Evolutionary conservation across 2,113 vertebrate genomes (phyloP).

Genomic region (Trematomus loennbergii): DNA sequence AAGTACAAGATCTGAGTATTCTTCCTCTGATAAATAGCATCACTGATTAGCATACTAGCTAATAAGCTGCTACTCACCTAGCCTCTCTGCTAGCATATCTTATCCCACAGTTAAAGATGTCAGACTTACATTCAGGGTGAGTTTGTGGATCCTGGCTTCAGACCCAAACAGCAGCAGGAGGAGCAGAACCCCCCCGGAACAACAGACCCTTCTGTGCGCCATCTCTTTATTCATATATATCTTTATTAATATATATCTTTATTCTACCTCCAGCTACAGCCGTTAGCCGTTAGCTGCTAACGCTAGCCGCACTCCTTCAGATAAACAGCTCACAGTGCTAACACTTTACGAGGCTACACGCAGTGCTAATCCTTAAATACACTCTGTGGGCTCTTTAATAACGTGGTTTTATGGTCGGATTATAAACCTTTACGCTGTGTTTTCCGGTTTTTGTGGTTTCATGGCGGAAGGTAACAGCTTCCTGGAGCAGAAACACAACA

Average conservation of each 20-base stretch:
- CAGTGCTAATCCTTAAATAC: neutral
- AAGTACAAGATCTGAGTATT: no score
- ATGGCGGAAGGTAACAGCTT: slow-evolving; percentile 57
- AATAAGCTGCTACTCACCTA: neutral
- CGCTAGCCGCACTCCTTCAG: slow-evolving; percentile 33
- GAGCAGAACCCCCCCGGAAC: slow-evolving; percentile 42
- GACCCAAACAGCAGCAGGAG: slow-evolving; percentile 50
- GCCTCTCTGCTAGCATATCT: neutral
- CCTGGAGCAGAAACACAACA: slow-evolving; percentile 58
- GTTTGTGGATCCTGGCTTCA: slow-evolving; percentile 80
- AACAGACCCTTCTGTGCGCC: slow-evolving; percentile 25
- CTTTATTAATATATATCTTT: no score
- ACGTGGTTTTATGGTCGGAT: neutral
- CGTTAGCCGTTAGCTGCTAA: slow-evolving; percentile 33
- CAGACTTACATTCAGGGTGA: slow-evolving; percentile 75
- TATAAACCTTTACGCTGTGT: neutral
- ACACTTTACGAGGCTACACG: neutral
- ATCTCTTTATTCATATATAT: no score
- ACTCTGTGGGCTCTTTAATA: neutral
- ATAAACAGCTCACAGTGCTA: slow-evolving; percentile 7
- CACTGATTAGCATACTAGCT: no score
- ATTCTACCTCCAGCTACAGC: neutral
- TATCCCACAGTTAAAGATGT: rapidly evolving
- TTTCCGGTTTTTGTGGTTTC: slow-evolving; percentile 30
- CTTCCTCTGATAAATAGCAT: no score